These are phyloP conservation scores for Dinocampus coccinellae DNA, from an alignment of 2,888 invertebrate species.

Conservation along the genomic window DNA sequence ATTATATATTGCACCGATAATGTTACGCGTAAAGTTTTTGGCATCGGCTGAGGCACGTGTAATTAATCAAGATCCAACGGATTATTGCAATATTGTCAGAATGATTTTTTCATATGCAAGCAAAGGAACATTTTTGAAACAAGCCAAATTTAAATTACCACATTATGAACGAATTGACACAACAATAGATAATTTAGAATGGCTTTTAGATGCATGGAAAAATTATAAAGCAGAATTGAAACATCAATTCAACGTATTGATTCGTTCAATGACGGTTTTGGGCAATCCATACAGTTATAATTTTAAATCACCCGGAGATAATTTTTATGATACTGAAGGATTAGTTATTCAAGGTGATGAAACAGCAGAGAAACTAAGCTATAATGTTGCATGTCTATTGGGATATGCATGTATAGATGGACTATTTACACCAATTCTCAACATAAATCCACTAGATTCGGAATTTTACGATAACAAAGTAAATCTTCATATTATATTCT, in stretches of 20 bases:
- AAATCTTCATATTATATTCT: slow-evolving; percentile 10
- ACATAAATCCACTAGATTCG: slow-evolving; percentile 45
- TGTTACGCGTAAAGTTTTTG: slow-evolving; percentile 75
- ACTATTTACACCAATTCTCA: slow-evolving; percentile 49
- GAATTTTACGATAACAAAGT: slow-evolving; percentile 43
- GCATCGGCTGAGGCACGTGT: slow-evolving; percentile 56
- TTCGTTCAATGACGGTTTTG: slow-evolving; percentile 82
- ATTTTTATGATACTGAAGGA: slow-evolving; percentile 55
- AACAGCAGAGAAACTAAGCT: slow-evolving; percentile 63
- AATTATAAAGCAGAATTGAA: slow-evolving; percentile 81
- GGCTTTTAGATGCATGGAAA: slow-evolving; percentile 73
- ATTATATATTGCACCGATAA: slow-evolving; percentile 74
- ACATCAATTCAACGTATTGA: slow-evolving; percentile 85
- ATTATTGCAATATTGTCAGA: slow-evolving; percentile 58
- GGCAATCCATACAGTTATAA: slow-evolving; percentile 80
- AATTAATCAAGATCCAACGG: slow-evolving; percentile 49
- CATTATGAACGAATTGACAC: slow-evolving; percentile 76
- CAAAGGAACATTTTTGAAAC: slow-evolving; percentile 59
- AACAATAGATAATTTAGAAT: slow-evolving; percentile 70
- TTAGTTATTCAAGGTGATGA: slow-evolving; percentile 58
- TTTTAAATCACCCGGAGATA: slow-evolving; percentile 54
- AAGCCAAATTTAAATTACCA: slow-evolving; percentile 70
- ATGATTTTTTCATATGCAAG: slow-evolving; percentile 60
- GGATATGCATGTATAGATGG: slow-evolving; percentile 68
- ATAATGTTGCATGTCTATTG: slow-evolving; percentile 68